A percentile compares a stretch with the other conserved stretches of the same genome.
Conservation (phyloP, 2,888 invertebrate species). For the Nebria salina region DNA sequence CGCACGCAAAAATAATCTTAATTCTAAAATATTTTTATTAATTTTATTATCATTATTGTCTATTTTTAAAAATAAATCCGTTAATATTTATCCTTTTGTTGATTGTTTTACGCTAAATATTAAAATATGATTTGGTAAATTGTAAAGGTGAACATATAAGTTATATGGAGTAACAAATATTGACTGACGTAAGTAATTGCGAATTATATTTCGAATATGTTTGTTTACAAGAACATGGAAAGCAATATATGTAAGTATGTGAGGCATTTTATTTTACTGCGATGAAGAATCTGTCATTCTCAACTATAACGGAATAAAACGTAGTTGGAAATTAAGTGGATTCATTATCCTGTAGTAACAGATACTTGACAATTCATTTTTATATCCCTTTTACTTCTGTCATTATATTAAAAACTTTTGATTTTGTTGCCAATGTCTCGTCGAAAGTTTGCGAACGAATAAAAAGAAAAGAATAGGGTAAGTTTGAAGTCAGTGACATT, state of each 20-base stretch:
- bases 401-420: background rate
- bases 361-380: background rate
- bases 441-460: background rate
- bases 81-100: too few relatives aligned
- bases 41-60: too few relatives aligned
- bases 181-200: background rate
- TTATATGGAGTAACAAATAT: too few relatives aligned
- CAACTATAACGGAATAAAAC: too few relatives aligned
- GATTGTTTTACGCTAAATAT: too few relatives aligned
- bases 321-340: background rate
- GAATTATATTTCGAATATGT: background rate
- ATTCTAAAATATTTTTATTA: too few relatives aligned
- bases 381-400: background rate
- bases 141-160: too few relatives aligned
- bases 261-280: slow-evolving; percentile 8
- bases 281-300: too few relatives aligned
- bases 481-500: slow-evolving; percentile 38
- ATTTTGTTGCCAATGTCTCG: background rate
- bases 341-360: background rate
- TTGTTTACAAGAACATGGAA: background rate
- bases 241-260: slow-evolving; percentile 33
- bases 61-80: too few relatives aligned
- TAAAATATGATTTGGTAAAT: too few relatives aligned
- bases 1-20: too few relatives aligned
- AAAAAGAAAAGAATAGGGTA: slow-evolving; percentile 20